A percentile compares a stretch with the other conserved stretches of the same genome.
Evolutionary conservation across 2,797 vertebrate species (phyloP).

Genomic region (Allobates femoralis): DNA sequence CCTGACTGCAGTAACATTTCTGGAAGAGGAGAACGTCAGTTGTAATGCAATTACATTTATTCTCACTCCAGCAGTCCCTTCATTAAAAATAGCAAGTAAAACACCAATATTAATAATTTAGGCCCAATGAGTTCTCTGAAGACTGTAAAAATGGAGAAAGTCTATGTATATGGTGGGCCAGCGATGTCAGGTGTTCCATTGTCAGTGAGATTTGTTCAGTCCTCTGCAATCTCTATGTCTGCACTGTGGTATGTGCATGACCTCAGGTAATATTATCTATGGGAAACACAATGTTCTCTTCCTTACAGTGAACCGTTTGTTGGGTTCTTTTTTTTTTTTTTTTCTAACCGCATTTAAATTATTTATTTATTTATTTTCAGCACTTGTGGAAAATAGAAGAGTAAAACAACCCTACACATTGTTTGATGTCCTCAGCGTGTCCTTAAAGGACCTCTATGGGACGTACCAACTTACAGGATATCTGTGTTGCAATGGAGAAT

Average conservation of each 20-base stretch:
- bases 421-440: constrained; percentile 57
- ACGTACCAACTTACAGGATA: constrained; percentile 50
- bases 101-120: neutral
- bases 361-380: constrained; percentile 62
- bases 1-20: no score
- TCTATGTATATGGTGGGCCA: neutral
- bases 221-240: constrained; percentile 48
- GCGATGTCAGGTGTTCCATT: constrained; percentile 20
- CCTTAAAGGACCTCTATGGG: constrained; percentile 59
- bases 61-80: no score
- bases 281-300: constrained; percentile 63
- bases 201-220: constrained; percentile 42
- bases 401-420: constrained; percentile 63
- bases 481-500: constrained; percentile 57
- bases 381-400: constrained; percentile 53
- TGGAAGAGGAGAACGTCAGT: no score
- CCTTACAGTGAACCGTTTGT: constrained; percentile 60
- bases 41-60: no score
- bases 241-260: constrained; percentile 60
- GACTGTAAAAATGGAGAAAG: neutral
- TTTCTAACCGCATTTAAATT: constrained; percentile 55
- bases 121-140: constrained; percentile 13
- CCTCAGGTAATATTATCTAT: constrained; percentile 64
- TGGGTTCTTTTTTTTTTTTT: constrained; percentile 53
- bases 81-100: no score